Evolutionary conservation across 2,113 vertebrate species (phyloP).

Genomic region (Elaphurus davidianus): DNA sequence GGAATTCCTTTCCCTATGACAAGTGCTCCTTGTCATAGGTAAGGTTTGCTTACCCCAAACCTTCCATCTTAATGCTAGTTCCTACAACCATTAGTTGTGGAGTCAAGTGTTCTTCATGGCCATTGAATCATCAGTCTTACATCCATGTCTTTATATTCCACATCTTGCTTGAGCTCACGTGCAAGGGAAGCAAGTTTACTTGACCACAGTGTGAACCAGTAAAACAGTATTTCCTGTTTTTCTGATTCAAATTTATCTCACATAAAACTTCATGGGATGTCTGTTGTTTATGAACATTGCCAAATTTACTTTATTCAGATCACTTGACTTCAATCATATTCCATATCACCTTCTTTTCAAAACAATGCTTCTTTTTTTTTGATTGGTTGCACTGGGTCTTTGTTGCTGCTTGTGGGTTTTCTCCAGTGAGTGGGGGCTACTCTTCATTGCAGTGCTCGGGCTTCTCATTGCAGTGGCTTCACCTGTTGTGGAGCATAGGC

Average conservation of each 20-base stretch:
- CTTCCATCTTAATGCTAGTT: not conserved
- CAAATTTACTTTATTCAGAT: not conserved
- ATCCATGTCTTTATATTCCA: not conserved
- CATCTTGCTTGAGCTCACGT: not conserved
- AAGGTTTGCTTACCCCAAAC: not conserved
- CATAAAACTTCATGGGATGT: not conserved
- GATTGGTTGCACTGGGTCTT: not conserved
- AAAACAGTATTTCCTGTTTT: not conserved
- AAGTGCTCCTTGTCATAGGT: not conserved
- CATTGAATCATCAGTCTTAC: not conserved
- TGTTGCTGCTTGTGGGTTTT: not conserved
- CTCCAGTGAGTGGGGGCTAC: not conserved
- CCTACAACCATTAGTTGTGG: not conserved
- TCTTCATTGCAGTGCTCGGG: not conserved
- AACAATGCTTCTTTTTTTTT: not conserved
- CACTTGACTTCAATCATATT: not conserved
- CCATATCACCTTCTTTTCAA: not conserved
- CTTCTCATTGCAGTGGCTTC: not conserved
- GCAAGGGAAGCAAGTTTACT: not conserved
- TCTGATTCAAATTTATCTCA: not conserved
- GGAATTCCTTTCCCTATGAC: not conserved
- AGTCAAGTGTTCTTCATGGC: not conserved
- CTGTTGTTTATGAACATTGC: not conserved
- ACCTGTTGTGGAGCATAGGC: not conserved
- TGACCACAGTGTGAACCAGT: not conserved